phyloP scores from a whole-genome alignment of 1,140 invertebrate species.

The Scaptomyza hsui region DNA sequence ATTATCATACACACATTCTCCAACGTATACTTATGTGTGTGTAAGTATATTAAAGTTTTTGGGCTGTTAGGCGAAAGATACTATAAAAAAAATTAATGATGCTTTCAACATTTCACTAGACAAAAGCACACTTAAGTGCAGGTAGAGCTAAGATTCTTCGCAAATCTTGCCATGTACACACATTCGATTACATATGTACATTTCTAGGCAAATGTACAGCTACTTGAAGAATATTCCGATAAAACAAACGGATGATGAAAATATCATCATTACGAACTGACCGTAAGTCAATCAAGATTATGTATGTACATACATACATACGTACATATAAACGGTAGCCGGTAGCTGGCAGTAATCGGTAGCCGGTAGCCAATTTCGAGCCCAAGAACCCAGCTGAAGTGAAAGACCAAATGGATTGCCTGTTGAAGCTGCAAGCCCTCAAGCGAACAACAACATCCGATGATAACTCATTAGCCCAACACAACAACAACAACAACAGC shows the following conservation, averaged over 20 bases:
- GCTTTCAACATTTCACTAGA: conserved; percentile 81
- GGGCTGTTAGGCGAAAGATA: conserved; percentile 48
- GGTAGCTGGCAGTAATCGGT: conserved; percentile 15
- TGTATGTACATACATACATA: background rate
- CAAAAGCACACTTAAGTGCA: conserved; percentile 62
- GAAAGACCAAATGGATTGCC: conserved; percentile 11
- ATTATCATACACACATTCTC: conserved; percentile 60
- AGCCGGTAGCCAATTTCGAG: background rate
- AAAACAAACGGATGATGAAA: conserved; percentile 64
- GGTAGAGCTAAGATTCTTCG: too few species aligned
- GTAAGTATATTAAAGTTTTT: conserved; percentile 46
- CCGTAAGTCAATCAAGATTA: conserved; percentile 59
- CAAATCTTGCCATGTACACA: too few species aligned
- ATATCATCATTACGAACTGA: conserved; percentile 53
- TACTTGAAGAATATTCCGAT: conserved; percentile 59
- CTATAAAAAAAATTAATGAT: conserved; percentile 67
- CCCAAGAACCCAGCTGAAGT: background rate
- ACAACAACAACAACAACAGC: background rate
- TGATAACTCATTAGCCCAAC: conserved; percentile 51
- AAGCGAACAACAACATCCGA: conserved; percentile 44
- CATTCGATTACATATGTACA: conserved; percentile 4
- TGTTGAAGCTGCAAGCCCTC: conserved; percentile 21
- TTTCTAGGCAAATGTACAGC: conserved; percentile 64
- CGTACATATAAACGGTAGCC: conserved; percentile 18
- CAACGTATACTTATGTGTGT: background rate